Percentiles rank a stretch among this genome's conserved stretches.
phyloP scores from a whole-genome alignment of 1,140 invertebrate genomes.

The Drosophila lacteicornis region DNA sequence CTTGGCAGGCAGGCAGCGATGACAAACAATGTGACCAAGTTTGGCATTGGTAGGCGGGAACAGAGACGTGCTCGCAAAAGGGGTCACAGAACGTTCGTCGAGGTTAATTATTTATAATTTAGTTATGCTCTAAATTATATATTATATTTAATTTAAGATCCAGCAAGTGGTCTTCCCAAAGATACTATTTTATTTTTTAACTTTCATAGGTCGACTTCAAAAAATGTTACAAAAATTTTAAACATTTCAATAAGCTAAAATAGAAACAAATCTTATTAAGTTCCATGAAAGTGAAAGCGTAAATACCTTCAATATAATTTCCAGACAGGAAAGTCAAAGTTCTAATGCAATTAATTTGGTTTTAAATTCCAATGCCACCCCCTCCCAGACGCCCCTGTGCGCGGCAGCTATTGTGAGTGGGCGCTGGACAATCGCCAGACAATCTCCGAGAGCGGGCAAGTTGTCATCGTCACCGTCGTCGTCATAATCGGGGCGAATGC shows the following conservation, averaged over 20 bases:
- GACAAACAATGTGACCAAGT: slow-evolving; percentile 69
- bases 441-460: slow-evolving; percentile 25
- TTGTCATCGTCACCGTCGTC: slow-evolving; percentile 65
- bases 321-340: background rate
- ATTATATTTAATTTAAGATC: too few species aligned
- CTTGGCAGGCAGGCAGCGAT: slow-evolving; percentile 37
- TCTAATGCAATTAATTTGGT: background rate
- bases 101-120: background rate
- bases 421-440: slow-evolving; percentile 39
- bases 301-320: background rate
- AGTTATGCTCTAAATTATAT: too few species aligned
- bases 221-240: too few species aligned
- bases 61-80: slow-evolving; percentile 14
- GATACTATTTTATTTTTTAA: too few species aligned
- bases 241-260: too few species aligned
- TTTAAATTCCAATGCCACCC: background rate
- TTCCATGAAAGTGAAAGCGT: background rate
- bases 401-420: slow-evolving; percentile 20
- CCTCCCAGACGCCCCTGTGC: slow-evolving; percentile 12
- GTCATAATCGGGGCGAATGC: slow-evolving; percentile 36
- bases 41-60: slow-evolving; percentile 28
- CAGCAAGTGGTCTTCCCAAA: too few species aligned
- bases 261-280: background rate
- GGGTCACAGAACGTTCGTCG: slow-evolving; percentile 17
- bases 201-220: too few species aligned